Percentiles rank a stretch among this genome's conserved stretches.
Evolutionary conservation across 2,113 vertebrate species (phyloP).

Genomic region (Mormyrus lacerda): DNA sequence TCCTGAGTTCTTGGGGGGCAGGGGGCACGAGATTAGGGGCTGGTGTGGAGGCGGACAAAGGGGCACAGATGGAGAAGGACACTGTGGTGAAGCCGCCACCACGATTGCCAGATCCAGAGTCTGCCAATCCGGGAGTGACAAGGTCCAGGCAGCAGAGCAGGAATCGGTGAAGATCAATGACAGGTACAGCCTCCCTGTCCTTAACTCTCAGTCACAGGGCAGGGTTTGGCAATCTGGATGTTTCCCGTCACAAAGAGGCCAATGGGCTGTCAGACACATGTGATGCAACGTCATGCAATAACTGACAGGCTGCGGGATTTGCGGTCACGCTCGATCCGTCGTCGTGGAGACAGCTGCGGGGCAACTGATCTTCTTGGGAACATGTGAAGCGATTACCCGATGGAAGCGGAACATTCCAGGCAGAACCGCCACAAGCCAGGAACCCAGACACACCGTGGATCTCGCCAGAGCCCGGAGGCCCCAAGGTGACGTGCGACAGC

Average conservation of each 20-base stretch:
- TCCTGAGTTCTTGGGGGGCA: neutral
- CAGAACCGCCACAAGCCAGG: neutral
- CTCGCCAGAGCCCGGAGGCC: neutral
- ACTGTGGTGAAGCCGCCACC: neutral
- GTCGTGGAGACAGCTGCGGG: neutral
- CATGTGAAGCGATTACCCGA: neutral
- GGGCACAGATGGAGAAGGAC: neutral
- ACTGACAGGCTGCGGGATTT: neutral
- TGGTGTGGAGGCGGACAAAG: neutral
- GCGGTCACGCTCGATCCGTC: neutral
- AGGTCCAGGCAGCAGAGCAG: neutral
- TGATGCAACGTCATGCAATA: conserved; percentile 3
- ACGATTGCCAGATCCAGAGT: neutral
- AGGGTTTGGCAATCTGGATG: conserved; percentile 39
- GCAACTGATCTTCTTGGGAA: neutral
- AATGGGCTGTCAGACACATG: neutral
- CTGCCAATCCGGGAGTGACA: neutral
- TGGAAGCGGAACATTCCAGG: neutral
- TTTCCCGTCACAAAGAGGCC: conserved; percentile 21
- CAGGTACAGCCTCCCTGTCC: neutral
- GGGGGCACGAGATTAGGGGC: neutral
- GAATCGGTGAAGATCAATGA: neutral
- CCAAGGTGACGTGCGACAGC: neutral
- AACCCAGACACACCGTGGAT: neutral
- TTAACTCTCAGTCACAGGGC: neutral